Evolutionary conservation across 2,797 vertebrate species (phyloP).

Genomic region (Pachyuromys duprasi): DNA sequence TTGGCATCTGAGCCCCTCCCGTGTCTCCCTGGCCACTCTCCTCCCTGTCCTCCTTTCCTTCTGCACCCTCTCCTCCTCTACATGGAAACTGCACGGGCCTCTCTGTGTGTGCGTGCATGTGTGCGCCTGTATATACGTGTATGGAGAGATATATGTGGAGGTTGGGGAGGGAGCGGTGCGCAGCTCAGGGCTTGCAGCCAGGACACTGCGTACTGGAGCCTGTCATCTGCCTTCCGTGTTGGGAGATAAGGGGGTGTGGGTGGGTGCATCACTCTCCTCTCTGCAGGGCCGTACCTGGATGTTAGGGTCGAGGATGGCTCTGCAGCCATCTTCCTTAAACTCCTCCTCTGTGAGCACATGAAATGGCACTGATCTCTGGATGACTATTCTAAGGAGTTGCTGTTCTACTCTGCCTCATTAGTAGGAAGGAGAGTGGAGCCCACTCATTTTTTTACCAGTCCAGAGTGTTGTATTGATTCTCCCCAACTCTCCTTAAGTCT

Average conservation of each 20-base stretch:
- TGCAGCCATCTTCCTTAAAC: conserved; percentile 12
- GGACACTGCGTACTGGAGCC: conserved; percentile 58
- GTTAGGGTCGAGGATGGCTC: conserved; percentile 52
- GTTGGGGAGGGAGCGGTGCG: background rate
- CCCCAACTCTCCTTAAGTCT: conserved; percentile 39
- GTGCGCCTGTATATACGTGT: conserved; percentile 77
- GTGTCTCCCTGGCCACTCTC: conserved; percentile 16
- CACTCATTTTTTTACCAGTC: conserved; percentile 53
- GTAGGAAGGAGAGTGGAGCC: conserved; percentile 68
- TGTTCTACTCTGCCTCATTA: conserved; percentile 52
- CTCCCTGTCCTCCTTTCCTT: conserved; percentile 45
- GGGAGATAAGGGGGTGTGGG: conserved; percentile 30
- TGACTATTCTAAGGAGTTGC: conserved; percentile 62
- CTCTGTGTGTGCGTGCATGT: conserved; percentile 79
- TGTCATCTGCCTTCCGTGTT: background rate
- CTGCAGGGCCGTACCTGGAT: conserved; percentile 49
- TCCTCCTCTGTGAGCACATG: background rate
- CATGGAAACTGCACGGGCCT: conserved; percentile 80
- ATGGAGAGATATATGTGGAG: conserved; percentile 72
- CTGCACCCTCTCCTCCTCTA: conserved; percentile 63
- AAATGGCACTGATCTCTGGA: conserved; percentile 63
- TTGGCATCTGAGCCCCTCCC: conserved; percentile 72
- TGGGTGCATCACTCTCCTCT: conserved; percentile 22
- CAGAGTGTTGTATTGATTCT: conserved; percentile 51
- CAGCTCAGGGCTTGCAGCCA: conserved; percentile 69